Evolutionary conservation across 2,113 vertebrate genomes (phyloP).

Genomic region (Anoura caudifer): DNA sequence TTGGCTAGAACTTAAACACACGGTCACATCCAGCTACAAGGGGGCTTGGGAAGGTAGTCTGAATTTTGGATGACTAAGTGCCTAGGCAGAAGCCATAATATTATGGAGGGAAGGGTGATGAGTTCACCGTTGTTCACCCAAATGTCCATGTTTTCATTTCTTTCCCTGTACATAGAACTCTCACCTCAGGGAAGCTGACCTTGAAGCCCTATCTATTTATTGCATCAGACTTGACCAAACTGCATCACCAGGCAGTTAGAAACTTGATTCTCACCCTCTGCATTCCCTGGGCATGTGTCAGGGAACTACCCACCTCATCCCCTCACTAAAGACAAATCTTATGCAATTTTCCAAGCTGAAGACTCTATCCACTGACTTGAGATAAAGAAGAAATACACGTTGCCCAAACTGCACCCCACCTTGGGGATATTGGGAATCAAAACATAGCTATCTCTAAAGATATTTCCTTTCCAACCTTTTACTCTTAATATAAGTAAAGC

Average conservation of each 20-base stretch:
- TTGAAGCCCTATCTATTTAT: neutral
- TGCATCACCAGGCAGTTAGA: neutral
- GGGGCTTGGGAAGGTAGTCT: neutral
- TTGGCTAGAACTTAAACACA: neutral
- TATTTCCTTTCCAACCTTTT: neutral
- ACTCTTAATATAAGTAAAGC: neutral
- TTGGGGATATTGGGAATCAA: neutral
- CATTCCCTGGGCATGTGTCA: neutral
- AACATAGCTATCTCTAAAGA: neutral
- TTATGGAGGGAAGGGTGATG: neutral
- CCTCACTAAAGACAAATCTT: neutral
- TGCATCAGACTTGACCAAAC: neutral
- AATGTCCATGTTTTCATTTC: neutral
- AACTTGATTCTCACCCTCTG: neutral
- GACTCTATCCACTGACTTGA: neutral
- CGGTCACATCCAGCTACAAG: neutral
- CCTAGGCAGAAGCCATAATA: neutral
- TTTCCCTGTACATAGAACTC: neutral
- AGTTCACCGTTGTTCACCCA: no score
- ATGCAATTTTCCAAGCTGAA: neutral
- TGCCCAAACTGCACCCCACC: neutral
- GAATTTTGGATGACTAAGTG: neutral
- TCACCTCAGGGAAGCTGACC: neutral
- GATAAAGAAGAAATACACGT: neutral
- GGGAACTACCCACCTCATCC: neutral